A percentile compares a stretch with the other conserved stretches of the same genome.
Evolutionary conservation across 2,113 vertebrate species (phyloP).

Genomic region (Aplodontia rufa): DNA sequence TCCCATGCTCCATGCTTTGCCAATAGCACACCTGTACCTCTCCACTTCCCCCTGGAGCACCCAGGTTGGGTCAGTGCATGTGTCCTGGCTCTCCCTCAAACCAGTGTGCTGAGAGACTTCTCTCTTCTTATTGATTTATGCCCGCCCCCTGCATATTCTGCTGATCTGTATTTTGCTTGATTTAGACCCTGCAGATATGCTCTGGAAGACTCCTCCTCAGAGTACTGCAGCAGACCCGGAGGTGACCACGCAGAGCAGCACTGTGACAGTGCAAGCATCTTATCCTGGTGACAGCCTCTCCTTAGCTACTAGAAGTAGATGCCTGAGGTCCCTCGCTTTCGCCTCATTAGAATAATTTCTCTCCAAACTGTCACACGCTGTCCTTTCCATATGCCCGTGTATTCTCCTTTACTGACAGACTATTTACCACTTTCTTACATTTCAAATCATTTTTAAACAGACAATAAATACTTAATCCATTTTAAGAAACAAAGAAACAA

Average conservation of each 20-base stretch:
- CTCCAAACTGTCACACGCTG: not conserved
- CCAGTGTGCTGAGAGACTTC: accelerated
- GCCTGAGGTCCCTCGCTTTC: too few relatives aligned
- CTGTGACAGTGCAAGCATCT: accelerated
- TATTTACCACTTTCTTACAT: not conserved
- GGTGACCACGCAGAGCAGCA: not conserved
- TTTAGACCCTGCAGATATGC: not conserved
- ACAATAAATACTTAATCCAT: not conserved
- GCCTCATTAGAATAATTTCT: not conserved
- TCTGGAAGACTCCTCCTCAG: not conserved
- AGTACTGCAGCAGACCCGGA: not conserved
- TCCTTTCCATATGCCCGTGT: not conserved
- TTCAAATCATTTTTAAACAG: not conserved
- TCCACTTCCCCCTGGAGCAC: accelerated
- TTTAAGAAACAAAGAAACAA: not conserved
- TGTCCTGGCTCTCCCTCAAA: too few relatives aligned
- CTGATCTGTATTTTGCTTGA: not conserved
- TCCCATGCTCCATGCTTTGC: not conserved
- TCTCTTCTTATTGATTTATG: not conserved
- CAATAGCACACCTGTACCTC: not conserved
- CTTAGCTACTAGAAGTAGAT: not conserved
- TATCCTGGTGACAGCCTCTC: too few relatives aligned
- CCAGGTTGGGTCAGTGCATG: not conserved
- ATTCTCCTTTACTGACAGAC: not conserved
- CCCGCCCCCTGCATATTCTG: too few relatives aligned